Conservation (phyloP, 2,113 vertebrate species). For the Indicator indicator region DNA sequence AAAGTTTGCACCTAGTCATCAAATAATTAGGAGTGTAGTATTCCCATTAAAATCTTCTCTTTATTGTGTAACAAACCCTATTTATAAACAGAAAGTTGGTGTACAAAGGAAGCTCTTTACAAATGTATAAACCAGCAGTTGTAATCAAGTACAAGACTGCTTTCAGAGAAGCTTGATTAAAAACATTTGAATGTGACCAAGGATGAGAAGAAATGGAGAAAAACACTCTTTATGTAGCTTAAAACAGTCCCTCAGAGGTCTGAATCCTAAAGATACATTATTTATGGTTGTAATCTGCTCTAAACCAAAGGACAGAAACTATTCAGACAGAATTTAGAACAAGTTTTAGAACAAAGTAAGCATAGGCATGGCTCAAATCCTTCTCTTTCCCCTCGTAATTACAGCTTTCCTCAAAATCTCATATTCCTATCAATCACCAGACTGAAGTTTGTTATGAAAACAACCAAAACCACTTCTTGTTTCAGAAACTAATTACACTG, state of each 20-base stretch:
- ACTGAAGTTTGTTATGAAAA: not conserved
- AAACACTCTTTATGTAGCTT: not conserved
- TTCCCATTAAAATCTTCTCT: not conserved
- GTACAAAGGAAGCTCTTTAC: not conserved
- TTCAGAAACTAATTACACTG: constrained; percentile 9
- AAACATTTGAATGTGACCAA: not conserved
- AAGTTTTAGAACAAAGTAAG: not conserved
- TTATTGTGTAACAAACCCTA: not conserved
- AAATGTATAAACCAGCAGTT: not conserved
- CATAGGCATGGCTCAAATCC: not conserved
- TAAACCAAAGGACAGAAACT: not conserved
- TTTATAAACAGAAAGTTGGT: not conserved
- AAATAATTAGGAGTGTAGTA: not conserved
- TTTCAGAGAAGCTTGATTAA: not conserved
- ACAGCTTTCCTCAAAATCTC: not conserved
- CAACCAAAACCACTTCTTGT: not conserved
- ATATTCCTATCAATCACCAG: not conserved
- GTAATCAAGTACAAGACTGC: not conserved
- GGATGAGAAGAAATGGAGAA: not conserved
- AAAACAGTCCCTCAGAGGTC: not conserved
- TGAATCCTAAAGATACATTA: not conserved
- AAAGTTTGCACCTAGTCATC: not conserved
- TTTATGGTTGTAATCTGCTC: not conserved
- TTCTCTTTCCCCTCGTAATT: not conserved
- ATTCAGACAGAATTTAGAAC: not conserved